Conservation (phyloP, 2,797 vertebrate genomes). For the Xenentodon cancila region DNA sequence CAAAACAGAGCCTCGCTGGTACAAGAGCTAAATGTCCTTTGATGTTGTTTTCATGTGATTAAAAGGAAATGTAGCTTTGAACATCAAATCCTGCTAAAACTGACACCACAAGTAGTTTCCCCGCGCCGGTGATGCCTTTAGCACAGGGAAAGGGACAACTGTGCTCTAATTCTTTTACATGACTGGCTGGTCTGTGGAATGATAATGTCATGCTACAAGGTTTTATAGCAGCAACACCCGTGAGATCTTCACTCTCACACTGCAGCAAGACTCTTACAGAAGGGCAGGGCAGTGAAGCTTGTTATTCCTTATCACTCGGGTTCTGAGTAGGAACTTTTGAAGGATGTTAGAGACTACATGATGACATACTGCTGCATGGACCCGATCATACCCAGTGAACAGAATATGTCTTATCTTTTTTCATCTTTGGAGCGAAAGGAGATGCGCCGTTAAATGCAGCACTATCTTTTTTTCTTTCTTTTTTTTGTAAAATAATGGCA, state of each 20-base stretch:
- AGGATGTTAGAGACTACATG: constrained; percentile 66
- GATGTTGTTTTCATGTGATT: not conserved
- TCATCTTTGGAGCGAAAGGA: constrained; percentile 37
- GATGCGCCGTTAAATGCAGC: constrained; percentile 26
- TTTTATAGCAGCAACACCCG: constrained; percentile 53
- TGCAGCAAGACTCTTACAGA: constrained; percentile 36
- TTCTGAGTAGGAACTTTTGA: constrained; percentile 55
- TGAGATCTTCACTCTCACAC: constrained; percentile 64
- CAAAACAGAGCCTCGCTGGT: not conserved
- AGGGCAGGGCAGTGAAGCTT: constrained; percentile 58
- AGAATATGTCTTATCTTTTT: constrained; percentile 38
- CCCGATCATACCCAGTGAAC: constrained; percentile 53
- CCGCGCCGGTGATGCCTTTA: constrained; percentile 28
- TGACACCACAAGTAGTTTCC: not conserved
- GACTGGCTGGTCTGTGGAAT: constrained; percentile 39
- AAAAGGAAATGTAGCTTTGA: constrained; percentile 1
- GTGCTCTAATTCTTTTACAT: constrained; percentile 40
- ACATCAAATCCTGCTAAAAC: not conserved
- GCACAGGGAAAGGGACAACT: constrained; percentile 29
- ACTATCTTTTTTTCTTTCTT: not conserved
- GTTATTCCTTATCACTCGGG: constrained; percentile 68
- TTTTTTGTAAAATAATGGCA: not conserved
- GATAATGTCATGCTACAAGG: constrained; percentile 51
- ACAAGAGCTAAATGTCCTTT: constrained; percentile 1
- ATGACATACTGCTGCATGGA: constrained; percentile 52